Conservation (phyloP, 2,113 vertebrate genomes). For the Protobothrops mucrosquamatus region DNA sequence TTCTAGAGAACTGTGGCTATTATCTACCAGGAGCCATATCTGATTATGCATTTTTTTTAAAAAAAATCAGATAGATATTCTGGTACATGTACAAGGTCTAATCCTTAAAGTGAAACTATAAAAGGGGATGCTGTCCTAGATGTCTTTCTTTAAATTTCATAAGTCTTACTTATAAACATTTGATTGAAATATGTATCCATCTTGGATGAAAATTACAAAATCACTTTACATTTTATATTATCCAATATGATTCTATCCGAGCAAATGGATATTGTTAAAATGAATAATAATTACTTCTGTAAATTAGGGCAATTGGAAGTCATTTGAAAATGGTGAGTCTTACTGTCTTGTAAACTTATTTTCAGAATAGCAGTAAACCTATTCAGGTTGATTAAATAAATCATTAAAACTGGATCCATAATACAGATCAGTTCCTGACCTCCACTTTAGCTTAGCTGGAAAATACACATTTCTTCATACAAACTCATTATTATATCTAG, state of each 20-base stretch:
- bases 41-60: background rate
- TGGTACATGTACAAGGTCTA: background rate
- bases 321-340: background rate
- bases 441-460: background rate
- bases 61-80: background rate
- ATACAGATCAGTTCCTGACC: background rate
- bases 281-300: constrained; percentile 24
- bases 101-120: background rate
- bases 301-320: background rate
- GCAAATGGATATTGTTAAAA: constrained; percentile 1
- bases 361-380: background rate
- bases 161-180: constrained; percentile 12
- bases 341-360: background rate
- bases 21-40: background rate
- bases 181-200: constrained; percentile 13
- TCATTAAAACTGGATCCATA: constrained; percentile 3
- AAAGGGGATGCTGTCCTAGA: background rate
- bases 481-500: background rate
- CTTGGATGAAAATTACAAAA: background rate
- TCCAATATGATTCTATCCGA: constrained; percentile 12
- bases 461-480: background rate
- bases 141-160: constrained; percentile 11
- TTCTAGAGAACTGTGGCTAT: background rate
- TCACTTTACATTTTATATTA: constrained; percentile 6
- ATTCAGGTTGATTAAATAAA: background rate